Conservation (phyloP, 1,140 invertebrate species). For the Trigoniulus corallinus region DNA sequence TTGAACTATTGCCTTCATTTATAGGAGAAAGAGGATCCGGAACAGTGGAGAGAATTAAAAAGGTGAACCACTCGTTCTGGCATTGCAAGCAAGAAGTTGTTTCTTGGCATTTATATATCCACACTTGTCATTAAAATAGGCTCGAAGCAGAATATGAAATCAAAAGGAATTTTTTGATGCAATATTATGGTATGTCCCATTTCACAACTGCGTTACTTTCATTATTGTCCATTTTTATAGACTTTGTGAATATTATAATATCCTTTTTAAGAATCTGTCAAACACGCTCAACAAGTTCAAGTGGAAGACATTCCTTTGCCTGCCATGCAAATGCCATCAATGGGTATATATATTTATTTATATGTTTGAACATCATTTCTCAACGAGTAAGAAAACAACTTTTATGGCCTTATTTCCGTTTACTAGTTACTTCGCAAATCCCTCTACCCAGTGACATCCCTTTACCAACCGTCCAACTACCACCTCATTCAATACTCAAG, state of each 20-base stretch:
- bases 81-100: too few species aligned
- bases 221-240: neutral
- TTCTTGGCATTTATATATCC: too few species aligned
- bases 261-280: slow-evolving; percentile 53
- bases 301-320: slow-evolving; percentile 95
- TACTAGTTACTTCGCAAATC: slow-evolving; percentile 42
- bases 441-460: slow-evolving; percentile 45
- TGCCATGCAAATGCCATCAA: slow-evolving; percentile 26
- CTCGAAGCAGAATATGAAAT: slow-evolving; percentile 87
- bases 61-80: slow-evolving; percentile 18
- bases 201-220: neutral
- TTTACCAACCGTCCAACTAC: slow-evolving; percentile 33
- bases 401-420: neutral
- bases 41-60: slow-evolving; percentile 79
- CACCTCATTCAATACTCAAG: slow-evolving; percentile 48
- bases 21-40: slow-evolving; percentile 88
- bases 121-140: slow-evolving; percentile 23
- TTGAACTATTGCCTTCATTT: slow-evolving; percentile 14
- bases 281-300: slow-evolving; percentile 81
- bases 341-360: slow-evolving; percentile 9
- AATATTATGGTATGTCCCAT: slow-evolving; percentile 48
- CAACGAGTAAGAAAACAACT: neutral
- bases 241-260: neutral
- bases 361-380: slow-evolving; percentile 7
- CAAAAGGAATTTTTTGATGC: slow-evolving; percentile 61